A percentile compares a stretch with the other conserved stretches of the same genome.
Evolutionary conservation across 2,113 vertebrate species (phyloP).

Genomic region (Amphilophus citrinellus): DNA sequence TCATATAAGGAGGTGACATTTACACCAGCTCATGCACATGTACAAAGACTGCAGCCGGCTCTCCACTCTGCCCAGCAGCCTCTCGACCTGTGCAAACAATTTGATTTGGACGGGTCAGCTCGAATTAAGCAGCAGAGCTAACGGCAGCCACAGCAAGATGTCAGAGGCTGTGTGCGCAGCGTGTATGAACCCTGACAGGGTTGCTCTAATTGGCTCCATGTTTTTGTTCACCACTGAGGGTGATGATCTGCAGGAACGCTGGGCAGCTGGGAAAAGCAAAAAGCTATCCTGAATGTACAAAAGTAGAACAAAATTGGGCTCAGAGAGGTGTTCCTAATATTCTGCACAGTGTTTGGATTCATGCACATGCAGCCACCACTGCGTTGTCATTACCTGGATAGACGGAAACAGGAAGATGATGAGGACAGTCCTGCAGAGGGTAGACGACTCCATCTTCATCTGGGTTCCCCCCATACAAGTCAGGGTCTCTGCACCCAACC

Average conservation of each 20-base stretch:
- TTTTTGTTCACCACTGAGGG: background rate
- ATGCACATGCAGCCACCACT: background rate
- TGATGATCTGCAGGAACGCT: background rate
- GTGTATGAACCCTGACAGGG: background rate
- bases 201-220: conserved; percentile 15
- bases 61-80: background rate
- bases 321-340: background rate
- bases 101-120: conserved; percentile 27
- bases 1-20: conserved; percentile 78
- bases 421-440: conserved; percentile 73
- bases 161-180: background rate
- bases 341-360: background rate
- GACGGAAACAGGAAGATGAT: conserved; percentile 65
- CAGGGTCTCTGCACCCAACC: conserved; percentile 24
- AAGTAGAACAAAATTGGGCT: background rate
- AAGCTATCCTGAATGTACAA: background rate
- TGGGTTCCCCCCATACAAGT: conserved; percentile 58
- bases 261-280: background rate
- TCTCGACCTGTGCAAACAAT: conserved; percentile 24
- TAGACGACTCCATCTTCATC: conserved; percentile 43
- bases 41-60: conserved; percentile 6
- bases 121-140: conserved; percentile 5
- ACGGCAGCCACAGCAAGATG: background rate
- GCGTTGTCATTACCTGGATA: conserved; percentile 75
- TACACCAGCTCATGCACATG: conserved; percentile 25